phyloP scores from a whole-genome alignment of 2,888 invertebrate genomes.

The Drosophila testacea region DNA sequence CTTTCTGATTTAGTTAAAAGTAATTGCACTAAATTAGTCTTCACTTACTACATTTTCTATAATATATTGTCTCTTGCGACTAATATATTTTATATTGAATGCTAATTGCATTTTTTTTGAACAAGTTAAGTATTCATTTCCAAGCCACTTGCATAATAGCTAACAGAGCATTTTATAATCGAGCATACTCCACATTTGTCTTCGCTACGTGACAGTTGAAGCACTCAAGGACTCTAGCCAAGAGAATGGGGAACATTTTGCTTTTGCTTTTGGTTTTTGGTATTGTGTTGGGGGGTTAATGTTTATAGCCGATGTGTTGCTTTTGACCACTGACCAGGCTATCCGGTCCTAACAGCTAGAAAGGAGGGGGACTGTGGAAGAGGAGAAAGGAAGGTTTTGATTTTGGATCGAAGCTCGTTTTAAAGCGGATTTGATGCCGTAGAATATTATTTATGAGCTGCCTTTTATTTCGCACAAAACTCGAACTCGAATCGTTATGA shows the following conservation, averaged over 20 bases:
- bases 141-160: no score
- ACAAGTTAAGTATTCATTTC: no score
- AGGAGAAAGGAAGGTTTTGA: slow-evolving; percentile 21
- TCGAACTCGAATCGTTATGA: slow-evolving; percentile 40
- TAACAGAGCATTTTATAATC: neutral
- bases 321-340: slow-evolving; percentile 51
- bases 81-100: no score
- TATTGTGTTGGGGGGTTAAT: slow-evolving; percentile 32
- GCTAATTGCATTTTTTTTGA: no score
- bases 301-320: slow-evolving; percentile 41
- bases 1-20: no score
- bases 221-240: slow-evolving; percentile 12
- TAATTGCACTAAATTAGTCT: no score
- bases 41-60: no score
- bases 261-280: slow-evolving; percentile 18
- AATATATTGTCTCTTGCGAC: no score
- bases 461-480: slow-evolving; percentile 65
- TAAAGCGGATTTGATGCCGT: slow-evolving; percentile 77
- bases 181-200: neutral
- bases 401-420: slow-evolving; percentile 60
- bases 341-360: slow-evolving; percentile 22
- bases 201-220: slow-evolving; percentile 2
- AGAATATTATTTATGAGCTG: slow-evolving; percentile 77
- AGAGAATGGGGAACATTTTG: slow-evolving; percentile 14
- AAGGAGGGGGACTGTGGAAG: neutral